Percentiles rank a stretch among this genome's conserved stretches.
These are phyloP conservation scores for Oscheius sp. DNA, from an alignment of 2,888 invertebrate species.

Conservation along the genomic window DNA sequence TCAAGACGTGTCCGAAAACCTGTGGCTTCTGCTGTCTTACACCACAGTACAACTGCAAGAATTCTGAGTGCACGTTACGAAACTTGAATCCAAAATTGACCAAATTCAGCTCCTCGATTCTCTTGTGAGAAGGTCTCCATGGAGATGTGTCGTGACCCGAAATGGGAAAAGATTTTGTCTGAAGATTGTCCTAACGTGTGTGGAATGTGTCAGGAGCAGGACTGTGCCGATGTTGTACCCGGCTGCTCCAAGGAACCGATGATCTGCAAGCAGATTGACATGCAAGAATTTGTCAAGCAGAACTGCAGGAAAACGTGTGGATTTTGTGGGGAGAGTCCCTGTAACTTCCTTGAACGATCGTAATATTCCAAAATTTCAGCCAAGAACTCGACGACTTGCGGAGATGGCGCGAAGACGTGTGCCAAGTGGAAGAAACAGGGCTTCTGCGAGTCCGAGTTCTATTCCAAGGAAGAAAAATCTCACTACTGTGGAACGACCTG, in stretches of 20 bases:
- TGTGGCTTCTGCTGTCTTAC: slow-evolving; percentile 52
- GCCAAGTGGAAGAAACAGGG: slow-evolving; percentile 9
- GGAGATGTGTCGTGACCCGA: slow-evolving; percentile 47
- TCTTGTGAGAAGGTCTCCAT: slow-evolving; percentile 44
- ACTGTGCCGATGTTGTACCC: slow-evolving; percentile 10
- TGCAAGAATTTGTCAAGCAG: slow-evolving; percentile 23
- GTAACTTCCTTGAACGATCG: not conserved
- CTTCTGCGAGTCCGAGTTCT: slow-evolving; percentile 29
- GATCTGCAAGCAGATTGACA: slow-evolving; percentile 18
- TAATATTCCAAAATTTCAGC: not conserved
- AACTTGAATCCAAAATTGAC: not conserved
- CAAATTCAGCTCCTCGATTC: slow-evolving; percentile 46
- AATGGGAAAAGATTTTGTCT: slow-evolving; percentile 46
- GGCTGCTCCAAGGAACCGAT: slow-evolving; percentile 23
- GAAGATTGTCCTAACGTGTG: slow-evolving; percentile 53
- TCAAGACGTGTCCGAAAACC: slow-evolving; percentile 48
- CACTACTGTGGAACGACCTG: slow-evolving; percentile 17
- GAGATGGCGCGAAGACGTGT: slow-evolving; percentile 4
- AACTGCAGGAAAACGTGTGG: slow-evolving; percentile 31
- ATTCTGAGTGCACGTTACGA: slow-evolving; percentile 39
- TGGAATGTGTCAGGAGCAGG: slow-evolving; percentile 41
- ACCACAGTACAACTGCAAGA: slow-evolving; percentile 43
- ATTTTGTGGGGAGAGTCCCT: slow-evolving; percentile 10
- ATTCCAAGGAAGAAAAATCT: not conserved
- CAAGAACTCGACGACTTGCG: not conserved